Base-by-base conservation (phyloP, 2,113 vertebrate species). In the Stegastes partitus region DNA sequence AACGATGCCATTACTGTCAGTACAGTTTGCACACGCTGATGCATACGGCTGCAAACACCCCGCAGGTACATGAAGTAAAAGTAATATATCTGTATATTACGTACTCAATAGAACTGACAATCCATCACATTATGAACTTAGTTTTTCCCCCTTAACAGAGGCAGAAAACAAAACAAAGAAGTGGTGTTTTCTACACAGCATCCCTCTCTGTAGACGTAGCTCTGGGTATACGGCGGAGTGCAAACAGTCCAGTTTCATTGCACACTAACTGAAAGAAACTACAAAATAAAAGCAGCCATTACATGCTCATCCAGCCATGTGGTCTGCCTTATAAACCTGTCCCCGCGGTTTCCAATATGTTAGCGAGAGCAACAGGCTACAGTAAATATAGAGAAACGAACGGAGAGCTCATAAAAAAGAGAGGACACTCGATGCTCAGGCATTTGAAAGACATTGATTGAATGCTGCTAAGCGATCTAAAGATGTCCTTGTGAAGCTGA, bases 221-320 rank as follows among this genome's bases (percentile, higher is more conserved):
- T 10, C 25, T 0, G 11, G 42, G 19, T 42, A 47, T 23, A 59
- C 26, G 25, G 2, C 10, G 8, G 31, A 23, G n/a, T 66, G 31
- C 15, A 59, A 74, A 49, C 5, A 16, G 34, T 78, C 25, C 54
- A 15, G n/a, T 70, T 44, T 70, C 37, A 70, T 23, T 19, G 66
- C 47, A 49, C 65, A 34, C 42, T 54, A 56, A 73, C 53, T 19
- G 26, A 68, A 64, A 68, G 28, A 39, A 64, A 74, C 5, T 21
- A 39, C 50, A 21, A 55, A 57, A 64, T 56, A 62, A 76, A 68
- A 68, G 74, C 23, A 25, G 55, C 54, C 44, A 51, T 70, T 53
- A 65, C 59, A 19, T n/a, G 26, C 56, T 56, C 63, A 18, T 59
- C 47, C 12, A 66, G 56, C 57, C 63, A 15, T 54, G 76, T 4